phyloP scores from a whole-genome alignment of 1,140 invertebrate species.

The Schlechtendalia chinensis region DNA sequence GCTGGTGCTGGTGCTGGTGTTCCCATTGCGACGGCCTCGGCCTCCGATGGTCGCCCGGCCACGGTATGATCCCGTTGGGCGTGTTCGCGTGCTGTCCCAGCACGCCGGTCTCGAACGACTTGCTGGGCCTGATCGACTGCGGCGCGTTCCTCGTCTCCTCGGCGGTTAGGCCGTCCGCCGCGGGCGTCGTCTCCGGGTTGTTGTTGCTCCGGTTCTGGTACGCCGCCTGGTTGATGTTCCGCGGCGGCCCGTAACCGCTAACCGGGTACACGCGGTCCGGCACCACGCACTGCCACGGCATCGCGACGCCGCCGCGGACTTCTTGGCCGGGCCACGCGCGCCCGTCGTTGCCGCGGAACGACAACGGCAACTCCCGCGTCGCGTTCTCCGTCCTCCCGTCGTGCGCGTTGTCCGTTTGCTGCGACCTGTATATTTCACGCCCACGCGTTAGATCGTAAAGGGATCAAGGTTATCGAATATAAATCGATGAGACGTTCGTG shows the following conservation, averaged over 20 bases:
- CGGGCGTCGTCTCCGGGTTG: neutral
- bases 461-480: no score
- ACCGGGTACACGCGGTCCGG: conserved; percentile 38
- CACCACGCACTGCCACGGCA: conserved; percentile 44
- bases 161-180: no score
- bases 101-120: conserved; percentile 47
- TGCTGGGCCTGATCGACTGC: conserved; percentile 35
- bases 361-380: neutral
- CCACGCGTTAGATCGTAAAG: no score
- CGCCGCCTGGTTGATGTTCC: conserved; percentile 27
- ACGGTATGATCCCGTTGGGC: conserved; percentile 48
- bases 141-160: neutral
- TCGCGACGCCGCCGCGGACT: conserved; percentile 51
- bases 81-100: conserved; percentile 47
- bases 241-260: conserved; percentile 19
- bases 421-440: no score
- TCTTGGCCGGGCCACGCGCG: conserved; percentile 51
- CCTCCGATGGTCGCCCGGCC: conserved; percentile 41
- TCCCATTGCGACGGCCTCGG: conserved; percentile 27
- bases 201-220: conserved; percentile 16
- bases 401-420: conserved; percentile 38
- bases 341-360: neutral
- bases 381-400: conserved; percentile 1
- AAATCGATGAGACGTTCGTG: no score
- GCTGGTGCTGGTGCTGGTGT: no score